phyloP scores from a whole-genome alignment of 2,113 vertebrate species.

The Brachypodius melanocephalos region DNA sequence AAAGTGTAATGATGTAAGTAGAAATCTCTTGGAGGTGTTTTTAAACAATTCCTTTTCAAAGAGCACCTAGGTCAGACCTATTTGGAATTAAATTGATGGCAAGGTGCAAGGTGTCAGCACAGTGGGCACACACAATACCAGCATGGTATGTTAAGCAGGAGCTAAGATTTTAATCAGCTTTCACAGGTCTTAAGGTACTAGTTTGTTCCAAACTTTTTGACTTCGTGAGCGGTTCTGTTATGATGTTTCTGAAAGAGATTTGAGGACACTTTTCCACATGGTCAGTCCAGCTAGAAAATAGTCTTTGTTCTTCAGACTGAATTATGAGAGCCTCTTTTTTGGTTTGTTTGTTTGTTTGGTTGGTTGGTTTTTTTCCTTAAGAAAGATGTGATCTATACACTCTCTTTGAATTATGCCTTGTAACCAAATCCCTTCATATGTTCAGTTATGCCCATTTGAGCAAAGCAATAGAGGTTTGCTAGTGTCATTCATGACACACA shows the following conservation, averaged over 20 bases:
- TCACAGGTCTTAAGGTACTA: background rate
- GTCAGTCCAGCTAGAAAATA: background rate
- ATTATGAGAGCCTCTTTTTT: background rate
- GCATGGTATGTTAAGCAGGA: background rate
- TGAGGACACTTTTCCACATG: background rate
- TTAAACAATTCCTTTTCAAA: background rate
- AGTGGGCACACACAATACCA: background rate
- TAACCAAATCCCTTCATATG: background rate
- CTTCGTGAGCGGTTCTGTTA: background rate
- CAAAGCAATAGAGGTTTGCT: background rate
- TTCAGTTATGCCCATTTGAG: background rate
- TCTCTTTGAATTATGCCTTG: background rate
- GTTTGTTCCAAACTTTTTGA: background rate
- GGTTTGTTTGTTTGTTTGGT: fast-evolving
- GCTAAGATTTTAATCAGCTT: background rate
- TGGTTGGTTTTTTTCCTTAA: background rate
- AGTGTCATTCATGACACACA: background rate
- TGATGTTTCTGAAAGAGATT: background rate
- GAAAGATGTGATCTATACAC: background rate
- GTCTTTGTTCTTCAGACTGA: background rate
- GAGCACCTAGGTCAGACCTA: background rate
- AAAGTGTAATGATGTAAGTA: background rate
- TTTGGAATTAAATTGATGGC: background rate
- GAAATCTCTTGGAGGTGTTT: background rate
- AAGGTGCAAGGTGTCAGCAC: background rate